Percentiles rank a stretch among this genome's conserved stretches.
Evolutionary conservation across 1,140 invertebrate genomes (phyloP).

Genomic region (Zaprionus nigranus): DNA sequence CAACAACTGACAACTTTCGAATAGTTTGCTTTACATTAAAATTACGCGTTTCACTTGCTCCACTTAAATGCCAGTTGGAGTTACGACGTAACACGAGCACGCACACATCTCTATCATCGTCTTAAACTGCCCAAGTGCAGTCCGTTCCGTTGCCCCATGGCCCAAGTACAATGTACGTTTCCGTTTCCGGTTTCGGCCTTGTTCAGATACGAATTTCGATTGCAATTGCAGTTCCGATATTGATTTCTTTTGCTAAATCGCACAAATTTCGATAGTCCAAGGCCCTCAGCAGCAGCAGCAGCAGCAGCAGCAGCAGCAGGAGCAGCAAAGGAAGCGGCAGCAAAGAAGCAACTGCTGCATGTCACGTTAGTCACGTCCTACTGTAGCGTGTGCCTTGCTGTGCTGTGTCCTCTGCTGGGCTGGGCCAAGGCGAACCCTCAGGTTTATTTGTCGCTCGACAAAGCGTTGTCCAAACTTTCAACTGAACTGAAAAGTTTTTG

Average conservation of each 20-base stretch:
- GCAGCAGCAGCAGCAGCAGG: neutral
- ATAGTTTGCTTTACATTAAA: constrained; percentile 40
- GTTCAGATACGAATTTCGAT: constrained; percentile 4
- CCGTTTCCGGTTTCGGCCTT: constrained; percentile 7
- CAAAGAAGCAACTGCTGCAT: neutral
- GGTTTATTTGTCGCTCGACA: constrained; percentile 60
- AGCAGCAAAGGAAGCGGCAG: neutral
- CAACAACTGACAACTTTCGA: constrained; percentile 30
- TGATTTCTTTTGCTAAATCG: constrained; percentile 1
- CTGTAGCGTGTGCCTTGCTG: constrained; percentile 9
- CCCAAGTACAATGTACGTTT: neutral
- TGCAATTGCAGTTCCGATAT: neutral
- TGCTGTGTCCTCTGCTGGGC: neutral
- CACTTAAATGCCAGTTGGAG: constrained; percentile 17
- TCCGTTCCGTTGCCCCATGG: neutral
- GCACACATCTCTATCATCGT: constrained; percentile 1
- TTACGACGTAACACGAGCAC: neutral
- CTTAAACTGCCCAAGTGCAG: neutral
- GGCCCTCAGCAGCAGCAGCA: neutral
- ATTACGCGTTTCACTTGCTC: constrained; percentile 14
- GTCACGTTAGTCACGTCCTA: constrained; percentile 11
- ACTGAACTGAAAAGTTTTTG: constrained; percentile 67
- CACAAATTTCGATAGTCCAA: neutral
- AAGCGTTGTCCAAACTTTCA: constrained; percentile 63
- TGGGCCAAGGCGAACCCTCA: constrained; percentile 26